phyloP scores from a whole-genome alignment of 2,888 invertebrate genomes.

The Amblyjoppa fuscipennis region DNA sequence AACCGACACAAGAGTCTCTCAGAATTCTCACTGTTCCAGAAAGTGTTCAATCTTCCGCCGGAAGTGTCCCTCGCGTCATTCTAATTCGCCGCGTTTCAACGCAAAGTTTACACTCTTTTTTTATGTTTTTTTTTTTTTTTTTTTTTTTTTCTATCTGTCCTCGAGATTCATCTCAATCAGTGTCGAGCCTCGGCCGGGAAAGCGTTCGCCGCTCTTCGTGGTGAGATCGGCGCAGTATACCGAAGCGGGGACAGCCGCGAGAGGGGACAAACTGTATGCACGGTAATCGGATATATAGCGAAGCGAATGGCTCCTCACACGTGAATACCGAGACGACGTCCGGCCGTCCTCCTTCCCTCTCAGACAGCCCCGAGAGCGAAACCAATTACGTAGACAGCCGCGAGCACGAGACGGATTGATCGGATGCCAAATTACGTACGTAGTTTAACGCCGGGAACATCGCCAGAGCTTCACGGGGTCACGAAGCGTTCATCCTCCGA shows the following conservation, averaged over 20 bases:
- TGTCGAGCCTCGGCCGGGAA: conserved; percentile 39
- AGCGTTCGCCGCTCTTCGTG: conserved; percentile 21
- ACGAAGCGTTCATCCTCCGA: conserved; percentile 54
- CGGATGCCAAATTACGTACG: conserved; percentile 69
- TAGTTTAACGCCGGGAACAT: conserved; percentile 69
- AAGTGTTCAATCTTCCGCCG: too few relatives aligned
- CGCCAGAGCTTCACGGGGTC: conserved; percentile 62
- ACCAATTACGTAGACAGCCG: conserved; percentile 70
- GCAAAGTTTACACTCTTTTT: too few relatives aligned
- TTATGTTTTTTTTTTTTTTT: too few relatives aligned
- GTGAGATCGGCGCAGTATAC: conserved; percentile 42
- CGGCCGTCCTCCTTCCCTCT: conserved; percentile 44
- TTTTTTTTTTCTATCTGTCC: too few relatives aligned
- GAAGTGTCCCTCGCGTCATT: too few relatives aligned
- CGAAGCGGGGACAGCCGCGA: conserved; percentile 3
- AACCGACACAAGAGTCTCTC: too few relatives aligned
- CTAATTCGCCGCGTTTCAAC: too few relatives aligned
- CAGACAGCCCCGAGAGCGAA: conserved; percentile 45
- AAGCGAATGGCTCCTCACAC: conserved; percentile 42
- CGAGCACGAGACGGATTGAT: conserved; percentile 69
- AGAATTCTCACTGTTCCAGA: too few relatives aligned
- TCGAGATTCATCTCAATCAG: conserved; percentile 32
- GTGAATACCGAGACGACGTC: conserved; percentile 64
- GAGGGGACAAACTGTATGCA: conserved; percentile 3
- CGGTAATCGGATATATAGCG: neutral